phyloP scores from a whole-genome alignment of 2,888 invertebrate species.

The Drosophila buzzatii region DNA sequence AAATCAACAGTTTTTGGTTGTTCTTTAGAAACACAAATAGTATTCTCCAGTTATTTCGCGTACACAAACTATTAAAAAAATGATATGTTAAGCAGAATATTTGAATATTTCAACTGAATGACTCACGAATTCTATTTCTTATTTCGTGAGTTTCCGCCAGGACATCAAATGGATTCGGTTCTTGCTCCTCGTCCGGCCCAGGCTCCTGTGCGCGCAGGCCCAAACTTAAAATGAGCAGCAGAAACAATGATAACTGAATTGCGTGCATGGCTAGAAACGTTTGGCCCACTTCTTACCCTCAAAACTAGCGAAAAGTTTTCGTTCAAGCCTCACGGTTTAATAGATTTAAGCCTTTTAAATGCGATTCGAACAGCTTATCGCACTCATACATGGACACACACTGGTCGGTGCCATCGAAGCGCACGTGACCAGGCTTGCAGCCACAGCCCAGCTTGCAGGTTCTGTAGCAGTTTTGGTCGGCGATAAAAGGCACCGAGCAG shows the following conservation, averaged over 20 bases:
- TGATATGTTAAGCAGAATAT: not conserved
- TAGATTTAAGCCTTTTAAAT: not conserved
- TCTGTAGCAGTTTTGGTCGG: rapidly evolving
- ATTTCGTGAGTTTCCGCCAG: slow-evolving; percentile 4
- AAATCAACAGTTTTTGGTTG: too few relatives aligned
- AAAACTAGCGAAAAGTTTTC: not conserved
- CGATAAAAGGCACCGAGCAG: slow-evolving; percentile 21
- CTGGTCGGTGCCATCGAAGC: slow-evolving; percentile 29
- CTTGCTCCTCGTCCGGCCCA: too few relatives aligned
- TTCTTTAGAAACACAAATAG: slow-evolving; percentile 12
- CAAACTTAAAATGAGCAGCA: slow-evolving; percentile 20
- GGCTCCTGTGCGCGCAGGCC: not conserved
- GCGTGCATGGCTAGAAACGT: slow-evolving; percentile 14
- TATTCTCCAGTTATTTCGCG: not conserved
- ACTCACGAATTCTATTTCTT: slow-evolving; percentile 25
- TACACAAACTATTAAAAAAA: slow-evolving; percentile 27
- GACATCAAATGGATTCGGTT: not conserved
- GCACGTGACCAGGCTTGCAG: slow-evolving; percentile 49
- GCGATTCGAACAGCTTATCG: not conserved
- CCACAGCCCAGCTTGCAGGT: slow-evolving; percentile 51
- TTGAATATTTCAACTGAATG: not conserved
- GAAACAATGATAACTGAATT: not conserved
- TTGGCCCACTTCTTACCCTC: not conserved
- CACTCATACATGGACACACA: slow-evolving; percentile 46
- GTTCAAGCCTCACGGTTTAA: slow-evolving; percentile 8